Base-by-base conservation (phyloP, 2,797 vertebrate species). In the Selene dorsalis region DNA sequence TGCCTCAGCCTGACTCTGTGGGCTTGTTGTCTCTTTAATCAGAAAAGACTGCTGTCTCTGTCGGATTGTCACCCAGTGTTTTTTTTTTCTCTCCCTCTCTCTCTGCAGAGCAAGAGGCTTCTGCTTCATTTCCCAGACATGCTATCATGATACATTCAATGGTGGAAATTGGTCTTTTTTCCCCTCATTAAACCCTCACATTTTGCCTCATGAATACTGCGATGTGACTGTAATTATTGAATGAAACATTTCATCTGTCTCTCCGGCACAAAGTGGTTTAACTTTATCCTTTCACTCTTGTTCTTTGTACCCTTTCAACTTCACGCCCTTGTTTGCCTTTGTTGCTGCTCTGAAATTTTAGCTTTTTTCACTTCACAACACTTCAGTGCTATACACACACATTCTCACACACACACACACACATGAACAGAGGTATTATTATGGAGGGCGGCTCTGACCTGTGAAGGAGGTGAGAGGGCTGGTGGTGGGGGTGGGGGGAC, bases 381-480 rank as follows among this genome's bases (percentile, higher is more conserved):
- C 82, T 82, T 76, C 17, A 76, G 39, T 62, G 18, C 57, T 47
- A 6, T 9, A 52, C 61, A 77, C 58, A 48, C 61, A 58, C 68
- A 55, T 28, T 26, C 69, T 35, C 48, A 60, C 63, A 59, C 52
- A 39, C 39, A 35, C 69, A 59, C 43, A 28, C 65, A 39, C 59
- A 28, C 65, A 39, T 56, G 43, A 53, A 74, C 50, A 83, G 72
- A 91, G 79, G 85, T 86, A 71, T 92, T 92, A 87, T 90, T 86
- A 86, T 75, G 63, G 62, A 88, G 89, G 91, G 92, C 87, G 91
- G 88, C 84, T 90, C 88, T 89, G 89, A 92, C 88, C 90, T 90
- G 87, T 71, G 79, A 83, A 86, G 85, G 81, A 73, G 86, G 84
- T 72, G 69, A 59, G 72, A 4, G 52, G 26, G 17, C 74, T 43